Evolutionary conservation across 2,113 vertebrate species (phyloP).

Genomic region (Pelvicachromis taeniatus): DNA sequence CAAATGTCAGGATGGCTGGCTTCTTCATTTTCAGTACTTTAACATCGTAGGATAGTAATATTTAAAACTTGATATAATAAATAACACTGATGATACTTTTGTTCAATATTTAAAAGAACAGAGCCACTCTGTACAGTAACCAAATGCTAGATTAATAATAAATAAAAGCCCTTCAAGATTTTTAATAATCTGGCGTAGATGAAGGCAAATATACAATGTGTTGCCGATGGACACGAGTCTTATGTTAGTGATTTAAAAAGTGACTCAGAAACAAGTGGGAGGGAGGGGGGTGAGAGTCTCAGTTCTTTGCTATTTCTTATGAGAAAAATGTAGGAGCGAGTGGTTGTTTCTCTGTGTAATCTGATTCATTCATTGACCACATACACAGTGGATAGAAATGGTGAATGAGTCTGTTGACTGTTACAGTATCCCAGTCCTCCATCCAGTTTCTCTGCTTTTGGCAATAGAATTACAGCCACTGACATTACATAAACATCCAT

Average conservation of each 20-base stretch:
- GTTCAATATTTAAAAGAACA: neutral
- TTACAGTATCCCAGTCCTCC: neutral
- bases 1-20: neutral
- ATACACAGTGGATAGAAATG: neutral
- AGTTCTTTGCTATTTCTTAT: neutral
- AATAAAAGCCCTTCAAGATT: neutral
- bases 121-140: neutral
- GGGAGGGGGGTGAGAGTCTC: neutral
- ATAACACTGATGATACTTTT: neutral
- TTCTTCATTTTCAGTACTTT: neutral
- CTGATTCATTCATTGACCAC: neutral
- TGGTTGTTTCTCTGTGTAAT: neutral
- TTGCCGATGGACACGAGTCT: neutral
- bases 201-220: neutral
- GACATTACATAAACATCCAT: neutral
- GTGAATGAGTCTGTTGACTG: neutral
- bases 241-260: neutral
- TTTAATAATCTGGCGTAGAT: neutral
- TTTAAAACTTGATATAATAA: neutral
- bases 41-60: neutral
- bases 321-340: constrained; percentile 1
- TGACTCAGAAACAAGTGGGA: constrained; percentile 10
- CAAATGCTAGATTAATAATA: neutral
- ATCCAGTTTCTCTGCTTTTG: neutral
- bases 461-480: neutral